phyloP scores from a whole-genome alignment of 2,113 vertebrate genomes.

The Heterochromis multidens region DNA sequence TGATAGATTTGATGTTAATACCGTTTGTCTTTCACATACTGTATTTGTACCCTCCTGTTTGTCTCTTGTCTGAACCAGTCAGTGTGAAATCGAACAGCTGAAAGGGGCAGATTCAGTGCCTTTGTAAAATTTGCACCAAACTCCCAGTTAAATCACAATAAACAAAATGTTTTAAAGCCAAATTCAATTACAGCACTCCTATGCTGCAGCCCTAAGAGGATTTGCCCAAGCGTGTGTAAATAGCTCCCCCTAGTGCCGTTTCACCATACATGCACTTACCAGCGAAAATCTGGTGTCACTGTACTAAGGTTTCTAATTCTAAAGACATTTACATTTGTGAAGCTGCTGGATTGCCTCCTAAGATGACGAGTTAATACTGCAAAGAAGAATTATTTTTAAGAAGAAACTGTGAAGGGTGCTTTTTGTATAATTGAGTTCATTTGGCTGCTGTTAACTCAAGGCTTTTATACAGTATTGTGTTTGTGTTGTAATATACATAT shows the following conservation, averaged over 20 bases:
- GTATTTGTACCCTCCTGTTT: background rate
- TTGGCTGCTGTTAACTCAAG: background rate
- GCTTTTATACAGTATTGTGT: background rate
- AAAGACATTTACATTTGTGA: background rate
- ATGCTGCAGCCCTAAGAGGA: too few relatives aligned
- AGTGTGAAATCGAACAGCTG: background rate
- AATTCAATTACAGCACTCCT: background rate
- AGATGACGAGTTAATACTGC: too few relatives aligned
- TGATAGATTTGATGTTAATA: background rate
- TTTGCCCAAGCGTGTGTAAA: conserved; percentile 32
- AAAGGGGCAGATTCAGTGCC: background rate
- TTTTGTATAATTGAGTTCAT: background rate
- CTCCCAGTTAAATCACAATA: background rate
- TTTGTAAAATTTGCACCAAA: background rate
- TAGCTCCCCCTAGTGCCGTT: conserved; percentile 47
- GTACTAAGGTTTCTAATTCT: background rate
- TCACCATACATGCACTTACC: background rate
- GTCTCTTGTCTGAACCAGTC: background rate
- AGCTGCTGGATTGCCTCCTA: background rate
- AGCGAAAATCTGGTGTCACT: background rate
- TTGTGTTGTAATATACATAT: background rate
- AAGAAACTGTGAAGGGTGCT: background rate
- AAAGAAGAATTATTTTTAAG: background rate
- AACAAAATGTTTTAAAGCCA: background rate
- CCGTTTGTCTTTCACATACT: background rate